Conservation (phyloP, 1,140 invertebrate species). For the Potamilus streckersoni region DNA sequence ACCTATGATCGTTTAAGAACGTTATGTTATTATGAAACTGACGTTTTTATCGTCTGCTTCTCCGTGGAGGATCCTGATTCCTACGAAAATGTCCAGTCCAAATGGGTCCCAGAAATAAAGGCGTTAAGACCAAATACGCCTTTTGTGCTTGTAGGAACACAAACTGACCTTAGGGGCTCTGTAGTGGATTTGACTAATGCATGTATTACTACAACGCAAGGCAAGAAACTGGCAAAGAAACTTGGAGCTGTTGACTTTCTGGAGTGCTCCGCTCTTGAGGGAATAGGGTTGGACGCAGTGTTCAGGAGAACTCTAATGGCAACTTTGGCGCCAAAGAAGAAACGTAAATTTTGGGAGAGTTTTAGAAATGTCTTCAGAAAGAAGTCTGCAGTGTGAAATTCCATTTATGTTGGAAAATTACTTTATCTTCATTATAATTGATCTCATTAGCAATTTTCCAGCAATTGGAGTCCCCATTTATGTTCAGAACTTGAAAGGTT, state of each 20-base stretch:
- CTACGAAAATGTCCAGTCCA: conserved; percentile 97
- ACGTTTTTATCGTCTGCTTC: conserved; percentile 99
- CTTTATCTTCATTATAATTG: background rate
- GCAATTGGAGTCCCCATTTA: no score
- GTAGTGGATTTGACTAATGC: conserved; percentile 77
- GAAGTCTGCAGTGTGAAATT: conserved; percentile 1
- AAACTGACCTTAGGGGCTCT: conserved; percentile 54
- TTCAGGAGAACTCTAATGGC: conserved; percentile 68
- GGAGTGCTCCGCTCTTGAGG: conserved; percentile 89
- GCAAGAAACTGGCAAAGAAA: conserved; percentile 76
- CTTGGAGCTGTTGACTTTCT: conserved; percentile 86
- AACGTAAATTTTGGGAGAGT: conserved; percentile 39
- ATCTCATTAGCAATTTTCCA: no score
- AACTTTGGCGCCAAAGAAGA: conserved; percentile 69
- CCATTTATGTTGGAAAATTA: background rate
- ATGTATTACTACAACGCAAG: conserved; percentile 78
- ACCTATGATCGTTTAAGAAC: conserved; percentile 94
- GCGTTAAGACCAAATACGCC: conserved; percentile 84
- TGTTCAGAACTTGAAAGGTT: no score
- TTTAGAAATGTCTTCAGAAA: conserved; percentile 38
- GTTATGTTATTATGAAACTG: conserved; percentile 96
- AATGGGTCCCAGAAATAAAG: conserved; percentile 75
- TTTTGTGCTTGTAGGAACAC: conserved; percentile 80
- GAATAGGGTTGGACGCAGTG: conserved; percentile 41
- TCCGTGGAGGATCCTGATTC: conserved; percentile 98